Evolutionary conservation across 23 tunicate genomes (phyloP), one percentile per base, ranked within the genome.

Genomic region (Trididemnum clinides): DNA sequence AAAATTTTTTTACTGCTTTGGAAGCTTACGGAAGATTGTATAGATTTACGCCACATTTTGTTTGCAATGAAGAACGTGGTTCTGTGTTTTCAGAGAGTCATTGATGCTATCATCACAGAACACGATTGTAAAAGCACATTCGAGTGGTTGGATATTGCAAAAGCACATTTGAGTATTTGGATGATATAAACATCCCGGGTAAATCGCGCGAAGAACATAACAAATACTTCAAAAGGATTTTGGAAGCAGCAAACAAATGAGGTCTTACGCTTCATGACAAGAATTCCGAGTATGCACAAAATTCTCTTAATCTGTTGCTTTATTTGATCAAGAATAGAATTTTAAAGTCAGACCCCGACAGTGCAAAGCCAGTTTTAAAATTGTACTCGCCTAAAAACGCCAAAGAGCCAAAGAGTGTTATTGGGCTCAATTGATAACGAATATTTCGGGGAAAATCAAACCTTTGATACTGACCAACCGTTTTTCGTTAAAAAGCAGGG

Each of bases 361-460:
- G 77, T 4, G 71, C 58, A 22, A 59, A 58, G 37, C 84, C 84
- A 2, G 5, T 79, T 10, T 22, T 51, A 19, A 76, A 79, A 3
- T 28, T 82, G 34, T 77, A 51, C 4, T 4, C 34, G 6, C 86
- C 86, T 25, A 32, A 64, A 1, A 26, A 10, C 36, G 3, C 19
- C 6, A 79, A 79, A 37, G 76, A 82, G 30, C 33, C 64, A 10
- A 28, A 64, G 12, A 51, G 86, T 5, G 34, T 64, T 5, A n/a
- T 82, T 4, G 86, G 77, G 84, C 84, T 32, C 84, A 51, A 18
- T 79, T 76, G 84, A 64, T 82, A n/a, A 77, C 86, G 22, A 6
- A 51, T 1, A 58, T 51, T 58, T 79, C 84, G 27, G 72, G 58
- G 29, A 79, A 79, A 25, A 5, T 57, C 22, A 44, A 79, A 20